Base-by-base conservation (phyloP, 2,797 vertebrate species). In the Knipowitschia caucasica region DNA sequence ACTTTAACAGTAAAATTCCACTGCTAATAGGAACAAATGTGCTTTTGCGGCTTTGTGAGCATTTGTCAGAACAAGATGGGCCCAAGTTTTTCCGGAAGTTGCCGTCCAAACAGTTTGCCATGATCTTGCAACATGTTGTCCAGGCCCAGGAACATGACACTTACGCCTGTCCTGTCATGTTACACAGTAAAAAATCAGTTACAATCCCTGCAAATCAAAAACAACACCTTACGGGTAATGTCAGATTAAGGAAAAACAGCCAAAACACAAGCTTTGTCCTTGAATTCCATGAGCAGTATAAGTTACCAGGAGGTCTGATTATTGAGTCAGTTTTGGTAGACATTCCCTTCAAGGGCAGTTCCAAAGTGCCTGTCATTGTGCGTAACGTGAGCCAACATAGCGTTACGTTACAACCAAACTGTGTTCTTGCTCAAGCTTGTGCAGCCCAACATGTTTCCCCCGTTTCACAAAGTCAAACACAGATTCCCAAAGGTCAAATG, bases 291-390 rank as follows among this genome's bases (percentile, higher is more conserved):
- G 18, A 53, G 12, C 31, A 25, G 7, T 26, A 10, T 11, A 26
- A n/a, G n/a, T 5, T 62, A 12, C 55, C 59, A 18, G 26, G 36
- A 11, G 31, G 31, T 3, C 31, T 34, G 31, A 4, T 34, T 34
- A 14, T 34, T 34, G 51, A 60, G 25, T 25, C 27, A 9, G 20
- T 61, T 11, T 9, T 69, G 1, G n/a, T 55, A 4, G 50, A 62
- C 7, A 53, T 64, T 7, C 27, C 52, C n/a, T 35, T 26, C 17
- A 58, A 35, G 1, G 5, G 44, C 9, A 20, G 17, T 5, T 55
- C n/a, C 18, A 67, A 63, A 46, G 9, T 71, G 3, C 51, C 46
- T 43, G 33, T 63, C 9, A 23, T 56, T 0, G 0, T 63, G 7
- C 7, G 5, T 4, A 67, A 59, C 14, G 7, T 57, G 7, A 46